A percentile compares a stretch with the other conserved stretches of the same genome.
Conservation (phyloP, 2,113 vertebrate species). For the Gobiocypris rarus region DNA sequence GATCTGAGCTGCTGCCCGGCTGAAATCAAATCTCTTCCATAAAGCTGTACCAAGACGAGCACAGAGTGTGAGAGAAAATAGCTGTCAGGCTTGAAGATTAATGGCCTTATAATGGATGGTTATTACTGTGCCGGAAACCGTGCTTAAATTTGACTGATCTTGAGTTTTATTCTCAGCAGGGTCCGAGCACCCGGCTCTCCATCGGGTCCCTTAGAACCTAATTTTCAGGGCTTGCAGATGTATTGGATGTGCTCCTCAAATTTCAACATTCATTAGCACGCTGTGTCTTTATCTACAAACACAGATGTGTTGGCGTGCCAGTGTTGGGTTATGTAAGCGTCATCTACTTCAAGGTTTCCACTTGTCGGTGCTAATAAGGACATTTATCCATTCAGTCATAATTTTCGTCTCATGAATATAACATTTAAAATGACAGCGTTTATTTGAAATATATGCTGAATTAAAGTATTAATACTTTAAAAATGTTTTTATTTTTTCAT, state of each 20-base stretch:
- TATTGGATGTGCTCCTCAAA: neutral
- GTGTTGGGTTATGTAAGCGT: neutral
- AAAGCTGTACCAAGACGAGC: neutral
- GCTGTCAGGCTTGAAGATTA: slow-evolving; percentile 15
- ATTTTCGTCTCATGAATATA: too few relatives aligned
- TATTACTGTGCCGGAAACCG: neutral
- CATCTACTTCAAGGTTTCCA: neutral
- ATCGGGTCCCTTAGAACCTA: slow-evolving; percentile 4
- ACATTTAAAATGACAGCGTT: neutral
- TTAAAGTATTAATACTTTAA: neutral
- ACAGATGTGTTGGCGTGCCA: neutral
- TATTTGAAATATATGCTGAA: neutral
- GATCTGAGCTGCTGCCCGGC: slow-evolving; percentile 24
- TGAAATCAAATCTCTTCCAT: slow-evolving; percentile 33
- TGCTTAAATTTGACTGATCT: neutral
- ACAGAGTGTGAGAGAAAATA: slow-evolving; percentile 1
- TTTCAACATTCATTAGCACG: neutral
- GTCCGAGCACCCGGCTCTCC: neutral
- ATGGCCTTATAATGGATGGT: slow-evolving; percentile 30
- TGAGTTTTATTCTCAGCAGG: neutral
- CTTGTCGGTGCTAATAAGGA: neutral
- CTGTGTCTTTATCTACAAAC: neutral
- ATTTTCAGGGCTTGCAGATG: neutral
- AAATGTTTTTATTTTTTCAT: too few relatives aligned
- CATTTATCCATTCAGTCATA: neutral